Evolutionary conservation across 1,140 invertebrate species (phyloP), one percentile per base, ranked within the genome.

Genomic region (Globodera ellingtonae): DNA sequence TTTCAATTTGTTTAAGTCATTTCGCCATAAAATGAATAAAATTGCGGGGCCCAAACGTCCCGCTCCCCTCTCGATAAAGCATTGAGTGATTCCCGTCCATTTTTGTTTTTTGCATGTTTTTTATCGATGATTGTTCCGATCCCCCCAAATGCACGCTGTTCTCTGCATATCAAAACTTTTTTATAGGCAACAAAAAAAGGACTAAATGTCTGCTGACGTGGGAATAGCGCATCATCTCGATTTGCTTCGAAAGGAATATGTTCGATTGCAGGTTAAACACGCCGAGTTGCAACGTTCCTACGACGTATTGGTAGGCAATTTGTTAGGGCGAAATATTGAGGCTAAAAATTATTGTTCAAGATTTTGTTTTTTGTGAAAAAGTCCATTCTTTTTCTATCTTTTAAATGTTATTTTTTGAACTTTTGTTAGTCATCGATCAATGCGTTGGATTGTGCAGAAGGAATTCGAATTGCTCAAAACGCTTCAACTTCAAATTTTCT

Each of bases 191-290:
- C 24, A 24, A 35, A 35, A 35, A 35, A 35, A 35, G 1, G 35
- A 2, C 35, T 35, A 35, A 35, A 62, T 62, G 56, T 5, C 56
- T 13, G 10, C 10, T 18, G 56, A 62, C 6, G 56, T 62, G 1
- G 56, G 10, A 18, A 13, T 62, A 18, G 10, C 56, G 15, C 10
- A 78, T 44, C 95, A 97, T 89, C 91, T 98, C 82, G 90, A 92
- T 65, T 91, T 97, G 72, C 90, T 97, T 65, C 93, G 94, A 87
- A 94, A 96, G 85, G 94, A 97, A 89, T 97, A 97, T 90, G 93
- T 94, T 0, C 95, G 95, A 90, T 91, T 97, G 18, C 94, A 96
- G 88, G 92, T 92, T n/a, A 92, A 93, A 80, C 93, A 94, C 87
- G 92, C 92, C 6, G 94, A 95, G 84, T 88, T 96, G 7, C 94